Conservation (phyloP, 2,888 invertebrate species). For the Hemistola chrysoprasaria region DNA sequence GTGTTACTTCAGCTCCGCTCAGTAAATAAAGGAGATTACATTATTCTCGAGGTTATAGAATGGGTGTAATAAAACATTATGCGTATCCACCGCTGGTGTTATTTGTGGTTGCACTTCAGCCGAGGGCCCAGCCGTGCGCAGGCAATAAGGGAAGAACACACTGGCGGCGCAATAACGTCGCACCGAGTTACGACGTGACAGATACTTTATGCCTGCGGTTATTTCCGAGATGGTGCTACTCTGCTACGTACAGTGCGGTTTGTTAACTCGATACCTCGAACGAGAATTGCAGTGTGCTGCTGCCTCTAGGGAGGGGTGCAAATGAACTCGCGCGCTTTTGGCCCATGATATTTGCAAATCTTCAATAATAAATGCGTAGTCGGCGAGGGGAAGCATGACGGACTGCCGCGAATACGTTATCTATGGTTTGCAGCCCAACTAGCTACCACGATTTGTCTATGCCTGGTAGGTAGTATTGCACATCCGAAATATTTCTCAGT, state of each 20-base stretch:
- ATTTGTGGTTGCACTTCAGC: conserved; percentile 68
- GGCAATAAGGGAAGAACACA: conserved; percentile 57
- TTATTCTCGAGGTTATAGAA: conserved; percentile 70
- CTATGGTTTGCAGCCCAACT: conserved; percentile 50
- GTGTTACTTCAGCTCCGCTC: conserved; percentile 53
- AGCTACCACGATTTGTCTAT: conserved; percentile 20
- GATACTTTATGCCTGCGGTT: conserved; percentile 52
- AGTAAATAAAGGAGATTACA: conserved; percentile 71
- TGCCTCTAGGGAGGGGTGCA: conserved; percentile 46
- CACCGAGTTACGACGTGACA: conserved; percentile 46
- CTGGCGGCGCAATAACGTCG: conserved; percentile 44
- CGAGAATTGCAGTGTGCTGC: conserved; percentile 38
- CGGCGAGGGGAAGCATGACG: conserved; percentile 41
- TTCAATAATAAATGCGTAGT: conserved; percentile 67
- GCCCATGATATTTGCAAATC: conserved; percentile 62
- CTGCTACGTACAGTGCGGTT: conserved; percentile 31
- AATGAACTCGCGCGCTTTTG: conserved; percentile 40
- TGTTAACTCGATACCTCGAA: conserved; percentile 37
- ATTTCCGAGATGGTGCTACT: conserved; percentile 39
- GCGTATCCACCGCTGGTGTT: conserved; percentile 56
- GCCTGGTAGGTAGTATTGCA: conserved; percentile 9
- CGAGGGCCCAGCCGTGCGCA: conserved; percentile 43
- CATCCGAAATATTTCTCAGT: conserved; percentile 1
- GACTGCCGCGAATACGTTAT: conserved; percentile 46
- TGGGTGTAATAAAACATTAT: conserved; percentile 72